Evolutionary conservation across 2,888 invertebrate genomes (phyloP).

Genomic region (Philonicus albiceps): DNA sequence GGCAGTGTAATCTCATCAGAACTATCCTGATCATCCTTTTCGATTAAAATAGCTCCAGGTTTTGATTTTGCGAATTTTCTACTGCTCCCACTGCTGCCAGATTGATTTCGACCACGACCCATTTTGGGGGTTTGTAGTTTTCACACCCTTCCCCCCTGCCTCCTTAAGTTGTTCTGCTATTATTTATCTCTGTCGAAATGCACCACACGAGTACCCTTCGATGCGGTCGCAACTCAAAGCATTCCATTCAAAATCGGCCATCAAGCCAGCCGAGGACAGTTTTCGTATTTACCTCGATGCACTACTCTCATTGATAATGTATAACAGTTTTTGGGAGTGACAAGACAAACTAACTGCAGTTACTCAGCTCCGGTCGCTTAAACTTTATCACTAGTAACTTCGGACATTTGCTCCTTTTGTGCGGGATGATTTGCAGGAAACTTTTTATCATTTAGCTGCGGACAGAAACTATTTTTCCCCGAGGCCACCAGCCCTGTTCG

Average conservation of each 20-base stretch:
- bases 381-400: neutral
- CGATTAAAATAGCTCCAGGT: neutral
- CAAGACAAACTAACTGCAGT: neutral
- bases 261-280: neutral
- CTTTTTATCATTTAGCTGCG: neutral
- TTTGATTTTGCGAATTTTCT: neutral
- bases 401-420: neutral
- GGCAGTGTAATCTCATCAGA: slow-evolving; percentile 1
- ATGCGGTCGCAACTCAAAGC: neutral
- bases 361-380: neutral
- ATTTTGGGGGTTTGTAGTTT: neutral
- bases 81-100: neutral
- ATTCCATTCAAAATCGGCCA: neutral
- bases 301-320: neutral
- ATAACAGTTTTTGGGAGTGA: neutral
- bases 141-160: neutral
- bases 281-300: neutral
- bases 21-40: neutral
- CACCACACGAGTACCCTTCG: neutral
- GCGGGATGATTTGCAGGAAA: neutral
- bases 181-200: neutral
- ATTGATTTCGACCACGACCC: slow-evolving; percentile 31
- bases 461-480: neutral
- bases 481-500: neutral
- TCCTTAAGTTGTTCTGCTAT: neutral